Percentiles rank a stretch among this genome's conserved stretches.
phyloP scores from a whole-genome alignment of 2,797 vertebrate species.

The Vultur gryphus region DNA sequence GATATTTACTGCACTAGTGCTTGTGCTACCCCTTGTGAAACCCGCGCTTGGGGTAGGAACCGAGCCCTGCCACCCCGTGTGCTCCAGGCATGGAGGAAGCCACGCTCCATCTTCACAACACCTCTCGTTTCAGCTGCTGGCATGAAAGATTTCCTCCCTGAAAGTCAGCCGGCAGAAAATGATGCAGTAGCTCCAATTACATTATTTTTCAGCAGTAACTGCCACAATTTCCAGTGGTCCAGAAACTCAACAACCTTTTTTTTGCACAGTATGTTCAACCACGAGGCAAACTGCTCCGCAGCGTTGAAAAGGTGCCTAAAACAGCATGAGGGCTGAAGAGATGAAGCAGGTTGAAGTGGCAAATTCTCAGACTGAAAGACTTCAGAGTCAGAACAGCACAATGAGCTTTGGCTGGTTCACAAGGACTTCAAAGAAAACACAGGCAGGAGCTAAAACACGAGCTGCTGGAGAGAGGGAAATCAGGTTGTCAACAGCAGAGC shows the following conservation, averaged over 20 bases:
- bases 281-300: accelerated
- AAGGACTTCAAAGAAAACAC: neutral
- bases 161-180: slow-evolving; percentile 10
- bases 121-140: neutral
- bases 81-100: neutral
- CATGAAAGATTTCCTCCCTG: neutral
- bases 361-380: neutral
- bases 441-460: neutral
- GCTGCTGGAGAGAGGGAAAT: neutral
- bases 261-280: neutral
- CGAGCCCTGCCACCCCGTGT: neutral
- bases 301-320: neutral
- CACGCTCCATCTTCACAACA: neutral
- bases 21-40: neutral
- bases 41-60: neutral
- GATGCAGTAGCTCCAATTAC: neutral
- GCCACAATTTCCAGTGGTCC: neutral
- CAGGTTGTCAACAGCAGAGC: neutral
- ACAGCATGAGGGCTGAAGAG: neutral
- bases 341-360: neutral
- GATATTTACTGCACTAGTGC: neutral
- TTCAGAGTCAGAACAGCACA: neutral
- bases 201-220: neutral
- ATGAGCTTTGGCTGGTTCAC: neutral
- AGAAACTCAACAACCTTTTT: neutral